Evolutionary conservation across 2,113 vertebrate species (phyloP).

Genomic region (Phodopus roborovskii): DNA sequence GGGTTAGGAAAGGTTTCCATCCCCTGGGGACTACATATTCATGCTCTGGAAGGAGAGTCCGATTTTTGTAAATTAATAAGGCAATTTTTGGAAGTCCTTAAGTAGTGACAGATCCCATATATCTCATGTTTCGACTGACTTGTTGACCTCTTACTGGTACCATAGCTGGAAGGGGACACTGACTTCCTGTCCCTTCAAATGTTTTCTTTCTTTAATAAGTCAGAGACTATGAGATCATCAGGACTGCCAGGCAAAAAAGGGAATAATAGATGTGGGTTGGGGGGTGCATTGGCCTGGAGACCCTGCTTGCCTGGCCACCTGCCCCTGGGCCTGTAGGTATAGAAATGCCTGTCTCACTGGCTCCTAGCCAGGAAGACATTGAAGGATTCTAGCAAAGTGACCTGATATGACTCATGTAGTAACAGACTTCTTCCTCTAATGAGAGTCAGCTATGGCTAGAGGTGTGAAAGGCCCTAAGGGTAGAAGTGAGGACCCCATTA

Average conservation of each 20-base stretch:
- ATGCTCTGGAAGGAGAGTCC: neutral
- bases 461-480: neutral
- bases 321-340: neutral
- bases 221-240: neutral
- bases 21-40: neutral
- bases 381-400: constrained; percentile 24
- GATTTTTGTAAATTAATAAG: neutral
- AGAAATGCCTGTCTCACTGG: neutral
- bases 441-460: neutral
- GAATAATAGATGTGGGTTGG: neutral
- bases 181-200: neutral
- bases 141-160: neutral
- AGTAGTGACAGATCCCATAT: neutral
- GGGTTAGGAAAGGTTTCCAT: neutral
- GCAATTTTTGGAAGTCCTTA: constrained; percentile 8
- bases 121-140: constrained; percentile 10
- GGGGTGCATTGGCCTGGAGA: neutral
- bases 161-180: constrained; percentile 23
- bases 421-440: neutral
- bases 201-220: constrained; percentile 34
- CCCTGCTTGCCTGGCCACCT: neutral
- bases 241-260: neutral
- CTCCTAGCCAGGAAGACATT: neutral
- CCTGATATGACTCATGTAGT: neutral
- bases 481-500: neutral